Base-by-base conservation (phyloP, 2,113 vertebrate genomes). In the Laterallus jamaicensis region DNA sequence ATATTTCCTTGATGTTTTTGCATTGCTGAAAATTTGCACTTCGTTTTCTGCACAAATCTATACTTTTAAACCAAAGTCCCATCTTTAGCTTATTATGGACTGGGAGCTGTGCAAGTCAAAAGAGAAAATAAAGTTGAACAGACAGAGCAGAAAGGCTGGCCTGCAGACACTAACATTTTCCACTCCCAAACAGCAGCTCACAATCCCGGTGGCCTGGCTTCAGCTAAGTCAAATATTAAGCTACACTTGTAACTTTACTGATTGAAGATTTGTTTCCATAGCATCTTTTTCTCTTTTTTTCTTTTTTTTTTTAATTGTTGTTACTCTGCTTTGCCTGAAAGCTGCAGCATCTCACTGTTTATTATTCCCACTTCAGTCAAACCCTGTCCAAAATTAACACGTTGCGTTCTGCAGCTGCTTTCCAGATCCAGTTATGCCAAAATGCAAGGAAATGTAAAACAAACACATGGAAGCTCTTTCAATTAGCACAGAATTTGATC, bases 321-420 rank as follows among this genome's bases (percentile, higher is more conserved):
- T 98, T 98, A 96, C 98, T 98, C 98, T 96, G 94, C 97, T 97
- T 98, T 98, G 98, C 98, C 98, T 98, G 98, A 98, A 98, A 98
- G 98, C 98, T 98, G 98, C 98, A 98, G 98, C 97, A 98, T 98
- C 97, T 98, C 98, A 95, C 98, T 98, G 98, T 97, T 98, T 97
- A 98, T 98, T 98, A 97, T 98, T 97, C 97, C 97, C 58, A 77
- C 95, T 97, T 97, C 97, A 97, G 96, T 98, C 97, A 98, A 97
- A 98, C 96, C 96, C 95, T 93, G 97, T 97, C 97, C 96, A 96
- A 98, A 97, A 97, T 97, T 97, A 98, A 97, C 97, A 96, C 97
- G 64, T 96, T 87, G 84, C 32, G 0, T 79, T 93, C 96, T 93
- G 93, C 73, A 91, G 55, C 69, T 78, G 56, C 75, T 84, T 87